phyloP scores from a whole-genome alignment of 2,888 invertebrate species.

The Zaprionus lineosus region DNA sequence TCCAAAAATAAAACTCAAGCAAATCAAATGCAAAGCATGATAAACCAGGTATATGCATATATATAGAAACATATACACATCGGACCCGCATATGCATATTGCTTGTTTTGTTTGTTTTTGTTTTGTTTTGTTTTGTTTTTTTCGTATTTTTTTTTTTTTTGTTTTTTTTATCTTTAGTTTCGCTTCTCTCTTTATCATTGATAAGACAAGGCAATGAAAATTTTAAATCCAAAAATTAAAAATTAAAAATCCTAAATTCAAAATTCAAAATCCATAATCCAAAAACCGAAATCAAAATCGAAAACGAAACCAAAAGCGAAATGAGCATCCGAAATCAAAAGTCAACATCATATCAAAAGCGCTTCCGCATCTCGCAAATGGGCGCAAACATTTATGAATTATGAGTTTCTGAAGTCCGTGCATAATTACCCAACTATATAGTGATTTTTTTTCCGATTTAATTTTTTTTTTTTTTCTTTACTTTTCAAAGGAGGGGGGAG shows the following conservation, averaged over 20 bases:
- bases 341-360: conserved; percentile 48
- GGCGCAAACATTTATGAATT: conserved; percentile 71
- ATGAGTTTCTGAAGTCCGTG: conserved; percentile 62
- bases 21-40: conserved; percentile 36
- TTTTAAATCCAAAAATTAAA: conserved; percentile 18
- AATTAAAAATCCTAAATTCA: no score
- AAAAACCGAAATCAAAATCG: conserved; percentile 26
- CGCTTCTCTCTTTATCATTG: conserved; percentile 33
- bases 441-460: no score
- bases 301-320: no score
- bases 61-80: not conserved
- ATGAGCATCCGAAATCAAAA: conserved; percentile 27
- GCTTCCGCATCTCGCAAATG: conserved; percentile 70
- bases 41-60: conserved; percentile 6
- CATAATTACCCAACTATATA: conserved; percentile 55
- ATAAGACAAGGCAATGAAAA: conserved; percentile 52
- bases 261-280: no score
- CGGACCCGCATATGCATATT: not conserved
- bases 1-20: conserved; percentile 15
- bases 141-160: no score
- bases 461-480: not conserved
- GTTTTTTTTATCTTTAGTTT: not conserved
- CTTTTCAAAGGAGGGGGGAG: not conserved
- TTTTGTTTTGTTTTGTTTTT: no score
- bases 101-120: no score